Evolutionary conservation across 2,113 vertebrate species (phyloP).

Genomic region (Ploceus nigricollis): DNA sequence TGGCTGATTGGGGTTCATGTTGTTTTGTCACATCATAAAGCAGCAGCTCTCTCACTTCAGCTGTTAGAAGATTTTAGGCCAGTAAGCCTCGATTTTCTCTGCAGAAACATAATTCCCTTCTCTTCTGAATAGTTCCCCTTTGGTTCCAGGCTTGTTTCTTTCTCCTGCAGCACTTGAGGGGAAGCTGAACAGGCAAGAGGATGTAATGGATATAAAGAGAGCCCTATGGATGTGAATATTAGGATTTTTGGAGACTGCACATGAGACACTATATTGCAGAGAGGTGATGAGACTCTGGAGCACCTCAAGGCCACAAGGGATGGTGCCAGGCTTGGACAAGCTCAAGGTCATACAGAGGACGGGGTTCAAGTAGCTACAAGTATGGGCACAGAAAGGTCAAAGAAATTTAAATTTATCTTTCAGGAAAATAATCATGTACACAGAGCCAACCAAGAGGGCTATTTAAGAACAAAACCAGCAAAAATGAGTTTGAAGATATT

Average conservation of each 20-base stretch:
- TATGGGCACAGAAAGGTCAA: background rate
- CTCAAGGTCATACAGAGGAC: background rate
- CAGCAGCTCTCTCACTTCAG: background rate
- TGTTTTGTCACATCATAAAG: background rate
- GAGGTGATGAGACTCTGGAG: background rate
- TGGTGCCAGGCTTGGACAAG: background rate
- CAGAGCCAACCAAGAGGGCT: background rate
- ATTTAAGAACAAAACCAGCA: background rate
- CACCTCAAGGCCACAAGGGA: background rate
- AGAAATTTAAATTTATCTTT: background rate
- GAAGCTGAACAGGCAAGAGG: background rate
- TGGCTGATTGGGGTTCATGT: fast-evolving
- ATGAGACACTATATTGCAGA: background rate
- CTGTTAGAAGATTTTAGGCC: background rate
- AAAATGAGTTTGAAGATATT: background rate
- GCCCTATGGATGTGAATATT: background rate
- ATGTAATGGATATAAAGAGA: background rate
- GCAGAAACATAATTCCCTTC: background rate
- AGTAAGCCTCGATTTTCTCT: background rate
- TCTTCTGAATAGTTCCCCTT: background rate
- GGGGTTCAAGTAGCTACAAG: background rate
- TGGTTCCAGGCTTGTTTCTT: background rate
- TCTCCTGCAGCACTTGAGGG: background rate
- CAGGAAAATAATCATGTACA: background rate
- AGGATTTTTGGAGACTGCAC: background rate